Evolutionary conservation across 2,888 invertebrate genomes (phyloP).

Genomic region (Sicus ferrugineus): DNA sequence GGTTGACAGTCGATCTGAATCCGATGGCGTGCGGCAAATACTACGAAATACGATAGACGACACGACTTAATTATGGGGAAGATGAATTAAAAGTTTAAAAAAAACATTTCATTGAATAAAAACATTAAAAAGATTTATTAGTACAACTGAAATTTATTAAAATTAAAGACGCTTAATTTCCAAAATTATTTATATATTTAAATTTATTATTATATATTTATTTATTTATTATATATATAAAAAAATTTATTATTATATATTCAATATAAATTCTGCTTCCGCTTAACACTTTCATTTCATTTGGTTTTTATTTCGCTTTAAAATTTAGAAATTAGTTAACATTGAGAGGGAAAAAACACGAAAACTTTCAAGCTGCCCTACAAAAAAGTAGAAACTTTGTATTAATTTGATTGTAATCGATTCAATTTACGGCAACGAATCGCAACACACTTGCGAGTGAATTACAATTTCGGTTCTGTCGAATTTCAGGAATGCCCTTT

Average conservation of each 20-base stretch:
- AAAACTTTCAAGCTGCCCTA: background rate
- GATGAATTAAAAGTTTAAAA: too few relatives aligned
- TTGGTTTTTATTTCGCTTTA: background rate
- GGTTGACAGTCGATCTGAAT: too few relatives aligned
- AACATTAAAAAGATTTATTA: too few relatives aligned
- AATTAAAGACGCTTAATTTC: too few relatives aligned
- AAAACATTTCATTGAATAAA: too few relatives aligned
- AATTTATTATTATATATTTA: too few relatives aligned
- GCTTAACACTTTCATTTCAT: conserved; percentile 4
- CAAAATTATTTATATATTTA: too few relatives aligned
- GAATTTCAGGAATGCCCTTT: conserved; percentile 31
- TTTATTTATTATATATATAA: conserved; percentile 19
- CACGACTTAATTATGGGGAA: too few relatives aligned
- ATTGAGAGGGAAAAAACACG: background rate
- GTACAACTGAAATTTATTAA: too few relatives aligned
- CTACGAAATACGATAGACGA: too few relatives aligned
- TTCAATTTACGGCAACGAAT: background rate
- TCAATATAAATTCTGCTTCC: background rate
- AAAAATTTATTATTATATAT: background rate
- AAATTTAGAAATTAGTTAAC: conserved; percentile 3
- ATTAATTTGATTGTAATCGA: background rate
- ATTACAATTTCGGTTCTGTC: background rate
- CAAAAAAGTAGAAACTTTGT: background rate
- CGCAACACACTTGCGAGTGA: conserved; percentile 4
- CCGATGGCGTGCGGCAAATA: too few relatives aligned